A percentile compares a stretch with the other conserved stretches of the same genome.
Conservation (phyloP, 2,888 invertebrate genomes). For the Noctuana brunneofusca region DNA sequence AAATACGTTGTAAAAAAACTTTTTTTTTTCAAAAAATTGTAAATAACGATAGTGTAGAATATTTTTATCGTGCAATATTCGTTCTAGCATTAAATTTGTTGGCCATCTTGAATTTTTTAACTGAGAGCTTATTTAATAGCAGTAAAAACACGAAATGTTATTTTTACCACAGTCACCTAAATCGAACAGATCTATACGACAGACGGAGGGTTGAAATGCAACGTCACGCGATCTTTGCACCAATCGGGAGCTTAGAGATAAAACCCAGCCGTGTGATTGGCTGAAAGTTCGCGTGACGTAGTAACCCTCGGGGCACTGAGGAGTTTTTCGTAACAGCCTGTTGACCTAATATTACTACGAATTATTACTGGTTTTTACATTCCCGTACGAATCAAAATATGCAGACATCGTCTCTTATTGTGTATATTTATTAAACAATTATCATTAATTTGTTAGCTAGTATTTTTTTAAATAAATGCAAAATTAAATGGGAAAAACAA, state of each 20-base stretch:
- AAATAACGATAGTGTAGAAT: constrained; percentile 6
- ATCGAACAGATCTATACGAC: constrained; percentile 30
- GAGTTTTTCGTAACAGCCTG: constrained; percentile 26
- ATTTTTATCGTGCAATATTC: constrained; percentile 18
- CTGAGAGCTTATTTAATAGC: neutral
- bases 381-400: constrained; percentile 26
- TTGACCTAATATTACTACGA: constrained; percentile 35
- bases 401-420: constrained; percentile 6
- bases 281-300: constrained; percentile 23
- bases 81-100: neutral
- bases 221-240: constrained; percentile 25
- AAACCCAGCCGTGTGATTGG: constrained; percentile 16
- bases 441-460: neutral
- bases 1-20: neutral
- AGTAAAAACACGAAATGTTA: constrained; percentile 2
- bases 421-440: constrained; percentile 10
- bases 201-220: constrained; percentile 27
- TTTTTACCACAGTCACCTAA: constrained; percentile 45
- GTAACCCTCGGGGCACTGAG: constrained; percentile 27
- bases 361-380: constrained; percentile 32
- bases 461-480: constrained; percentile 1
- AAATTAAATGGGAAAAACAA: constrained; percentile 13
- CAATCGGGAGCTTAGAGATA: constrained; percentile 19
- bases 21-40: constrained; percentile 12
- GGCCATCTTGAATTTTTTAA: constrained; percentile 13